Evolutionary conservation across 2,113 vertebrate genomes (phyloP).

Genomic region (Fukomys damarensis): DNA sequence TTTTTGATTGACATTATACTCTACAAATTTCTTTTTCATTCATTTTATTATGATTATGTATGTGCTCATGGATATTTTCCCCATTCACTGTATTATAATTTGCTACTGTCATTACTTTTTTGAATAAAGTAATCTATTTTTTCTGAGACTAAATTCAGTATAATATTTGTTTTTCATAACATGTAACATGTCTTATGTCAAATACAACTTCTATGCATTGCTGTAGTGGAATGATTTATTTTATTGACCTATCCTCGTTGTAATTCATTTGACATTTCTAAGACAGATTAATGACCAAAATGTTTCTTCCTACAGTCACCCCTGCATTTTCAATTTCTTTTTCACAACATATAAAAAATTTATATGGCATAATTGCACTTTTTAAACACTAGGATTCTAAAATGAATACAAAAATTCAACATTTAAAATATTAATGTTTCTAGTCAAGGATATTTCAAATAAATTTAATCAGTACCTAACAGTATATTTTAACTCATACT

Average conservation of each 20-base stretch:
- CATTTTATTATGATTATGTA: not conserved
- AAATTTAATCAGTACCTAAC: slow-evolving; percentile 79
- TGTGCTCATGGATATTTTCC: not conserved
- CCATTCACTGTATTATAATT: not conserved
- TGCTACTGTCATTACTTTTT: not conserved
- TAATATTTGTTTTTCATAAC: slow-evolving; percentile 78
- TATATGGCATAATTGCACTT: slow-evolving; percentile 70
- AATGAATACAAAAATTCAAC: slow-evolving; percentile 78
- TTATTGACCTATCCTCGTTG: slow-evolving; percentile 65
- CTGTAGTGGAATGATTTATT: slow-evolving; percentile 57
- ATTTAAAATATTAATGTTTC: slow-evolving; percentile 65
- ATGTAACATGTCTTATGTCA: slow-evolving; percentile 72
- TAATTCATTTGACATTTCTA: slow-evolving; percentile 69
- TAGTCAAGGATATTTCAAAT: slow-evolving; percentile 75
- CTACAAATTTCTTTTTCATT: not conserved
- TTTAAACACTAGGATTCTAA: slow-evolving; percentile 76
- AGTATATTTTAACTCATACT: slow-evolving; percentile 78
- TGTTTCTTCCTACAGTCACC: slow-evolving; percentile 61
- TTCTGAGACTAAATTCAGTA: slow-evolving; percentile 79
- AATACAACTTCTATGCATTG: slow-evolving; percentile 75
- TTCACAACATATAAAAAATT: slow-evolving; percentile 79
- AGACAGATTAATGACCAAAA: slow-evolving; percentile 51
- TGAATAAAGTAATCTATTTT: slow-evolving; percentile 85
- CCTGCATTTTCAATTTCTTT: slow-evolving; percentile 72
- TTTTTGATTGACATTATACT: not conserved